phyloP scores from a whole-genome alignment of 2,797 vertebrate species.

The Leontocebus nigricollis region DNA sequence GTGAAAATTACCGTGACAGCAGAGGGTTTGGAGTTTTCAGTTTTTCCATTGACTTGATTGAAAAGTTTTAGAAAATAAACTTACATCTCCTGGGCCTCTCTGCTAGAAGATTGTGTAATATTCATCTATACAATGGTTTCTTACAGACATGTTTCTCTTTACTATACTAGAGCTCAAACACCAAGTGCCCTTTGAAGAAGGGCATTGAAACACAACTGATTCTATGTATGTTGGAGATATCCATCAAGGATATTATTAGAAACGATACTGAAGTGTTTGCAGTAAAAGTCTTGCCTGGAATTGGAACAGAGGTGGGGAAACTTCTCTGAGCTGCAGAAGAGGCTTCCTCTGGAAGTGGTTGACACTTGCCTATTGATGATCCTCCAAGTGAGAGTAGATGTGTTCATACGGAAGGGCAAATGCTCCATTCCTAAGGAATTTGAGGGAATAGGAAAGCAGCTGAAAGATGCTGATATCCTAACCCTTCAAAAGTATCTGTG shows the following conservation, averaged over 20 bases:
- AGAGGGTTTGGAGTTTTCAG: background rate
- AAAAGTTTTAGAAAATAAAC: conserved; percentile 34
- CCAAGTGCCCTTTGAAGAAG: background rate
- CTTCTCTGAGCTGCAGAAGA: background rate
- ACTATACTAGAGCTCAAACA: background rate
- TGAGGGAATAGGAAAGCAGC: background rate
- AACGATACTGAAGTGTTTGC: background rate
- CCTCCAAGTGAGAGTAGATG: background rate
- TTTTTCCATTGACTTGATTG: background rate
- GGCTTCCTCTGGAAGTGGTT: background rate
- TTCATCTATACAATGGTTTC: background rate
- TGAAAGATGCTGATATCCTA: background rate
- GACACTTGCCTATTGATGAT: background rate
- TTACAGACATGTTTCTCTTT: background rate
- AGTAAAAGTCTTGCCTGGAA: conserved; percentile 17
- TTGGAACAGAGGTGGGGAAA: background rate
- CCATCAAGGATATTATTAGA: background rate
- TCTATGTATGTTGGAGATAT: background rate
- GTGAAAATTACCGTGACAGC: background rate
- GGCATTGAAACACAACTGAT: background rate
- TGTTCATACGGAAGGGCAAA: background rate
- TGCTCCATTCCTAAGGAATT: background rate
- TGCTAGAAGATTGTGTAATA: background rate
- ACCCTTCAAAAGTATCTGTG: background rate
- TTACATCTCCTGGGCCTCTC: background rate